Percentiles rank a stretch among this genome's conserved stretches.
phyloP scores from a whole-genome alignment of 2,888 invertebrate species.

The Phragmatobia fuliginosa region DNA sequence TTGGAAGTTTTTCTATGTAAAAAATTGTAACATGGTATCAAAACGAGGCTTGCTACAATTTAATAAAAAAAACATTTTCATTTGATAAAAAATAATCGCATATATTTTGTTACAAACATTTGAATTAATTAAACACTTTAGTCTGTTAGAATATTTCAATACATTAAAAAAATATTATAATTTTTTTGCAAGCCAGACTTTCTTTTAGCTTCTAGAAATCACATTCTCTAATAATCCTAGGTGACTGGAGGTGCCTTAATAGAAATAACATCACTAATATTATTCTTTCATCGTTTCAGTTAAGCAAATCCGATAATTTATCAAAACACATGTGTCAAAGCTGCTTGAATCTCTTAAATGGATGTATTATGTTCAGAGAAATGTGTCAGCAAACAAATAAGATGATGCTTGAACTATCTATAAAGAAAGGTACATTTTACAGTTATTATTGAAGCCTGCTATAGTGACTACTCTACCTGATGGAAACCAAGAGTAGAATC shows the following conservation, averaged over 20 bases:
- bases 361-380: conserved; percentile 77
- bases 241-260: not conserved
- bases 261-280: not conserved
- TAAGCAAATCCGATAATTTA: conserved; percentile 66
- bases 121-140: too few relatives aligned
- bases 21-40: too few relatives aligned
- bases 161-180: too few relatives aligned
- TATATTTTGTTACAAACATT: too few relatives aligned
- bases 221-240: not conserved
- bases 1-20: too few relatives aligned
- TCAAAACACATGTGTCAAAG: conserved; percentile 74
- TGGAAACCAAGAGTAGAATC: too few relatives aligned
- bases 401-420: conserved; percentile 59
- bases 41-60: too few relatives aligned
- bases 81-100: too few relatives aligned
- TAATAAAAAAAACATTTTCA: too few relatives aligned
- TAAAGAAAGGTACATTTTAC: conserved; percentile 67
- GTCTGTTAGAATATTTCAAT: too few relatives aligned
- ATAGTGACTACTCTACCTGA: too few relatives aligned
- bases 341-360: conserved; percentile 75
- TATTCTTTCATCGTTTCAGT: conserved; percentile 54
- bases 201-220: not conserved
- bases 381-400: conserved; percentile 74
- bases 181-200: too few relatives aligned
- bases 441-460: not conserved